Conservation (phyloP, 2,888 invertebrate genomes). For the Lamellibrachia satsuma region DNA sequence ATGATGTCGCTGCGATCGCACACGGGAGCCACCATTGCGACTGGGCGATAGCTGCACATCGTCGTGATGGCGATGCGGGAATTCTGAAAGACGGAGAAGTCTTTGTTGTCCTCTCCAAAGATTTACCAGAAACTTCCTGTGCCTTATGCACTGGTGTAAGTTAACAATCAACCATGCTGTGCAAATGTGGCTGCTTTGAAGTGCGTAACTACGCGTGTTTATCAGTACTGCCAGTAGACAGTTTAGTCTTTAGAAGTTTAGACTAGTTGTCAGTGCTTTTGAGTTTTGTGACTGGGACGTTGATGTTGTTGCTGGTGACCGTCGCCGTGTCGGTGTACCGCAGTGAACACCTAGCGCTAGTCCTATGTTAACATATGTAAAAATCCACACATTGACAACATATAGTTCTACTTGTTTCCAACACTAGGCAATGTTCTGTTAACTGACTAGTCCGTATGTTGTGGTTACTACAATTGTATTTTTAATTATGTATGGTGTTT, state of each 20-base stretch:
- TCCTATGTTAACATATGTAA: no score
- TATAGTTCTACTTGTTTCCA: no score
- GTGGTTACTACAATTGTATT: no score
- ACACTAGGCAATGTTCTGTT: no score
- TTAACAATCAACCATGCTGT: not conserved
- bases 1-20: no score
- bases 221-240: not conserved
- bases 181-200: not conserved
- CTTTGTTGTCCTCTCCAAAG: not conserved
- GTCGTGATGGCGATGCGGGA: conserved; percentile 1
- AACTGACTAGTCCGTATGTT: no score
- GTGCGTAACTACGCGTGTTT: not conserved
- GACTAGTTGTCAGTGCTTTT: not conserved
- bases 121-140: not conserved
- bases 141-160: not conserved
- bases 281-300: not conserved
- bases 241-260: not conserved
- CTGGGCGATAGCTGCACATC: not conserved
- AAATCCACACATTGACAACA: no score
- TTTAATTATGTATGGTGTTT: no score
- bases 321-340: no score
- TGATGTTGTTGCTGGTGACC: not conserved
- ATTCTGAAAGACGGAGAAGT: not conserved
- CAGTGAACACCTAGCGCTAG: no score
- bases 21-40: not conserved